phyloP scores from a whole-genome alignment of 2,113 vertebrate species.

The Myrmophylax atrothorax region DNA sequence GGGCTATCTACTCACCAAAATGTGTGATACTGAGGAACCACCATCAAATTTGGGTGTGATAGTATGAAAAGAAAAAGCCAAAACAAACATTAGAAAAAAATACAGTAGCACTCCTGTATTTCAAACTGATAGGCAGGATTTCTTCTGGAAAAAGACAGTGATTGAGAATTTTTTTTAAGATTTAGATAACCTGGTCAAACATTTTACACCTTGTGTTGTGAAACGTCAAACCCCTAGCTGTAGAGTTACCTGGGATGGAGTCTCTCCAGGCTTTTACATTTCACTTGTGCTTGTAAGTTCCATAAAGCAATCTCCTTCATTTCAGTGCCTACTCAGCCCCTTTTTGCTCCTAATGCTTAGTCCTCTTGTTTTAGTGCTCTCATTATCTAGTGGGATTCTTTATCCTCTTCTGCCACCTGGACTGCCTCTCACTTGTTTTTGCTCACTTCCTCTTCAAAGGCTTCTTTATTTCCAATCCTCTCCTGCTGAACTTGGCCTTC shows the following conservation, averaged over 20 bases:
- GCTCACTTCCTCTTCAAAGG: not conserved
- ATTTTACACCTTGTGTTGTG: not conserved
- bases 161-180: not conserved
- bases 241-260: not conserved
- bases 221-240: not conserved
- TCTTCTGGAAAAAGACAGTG: not conserved
- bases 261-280: not conserved
- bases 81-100: not conserved
- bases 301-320: not conserved
- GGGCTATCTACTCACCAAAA: not conserved
- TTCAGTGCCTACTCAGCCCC: not conserved
- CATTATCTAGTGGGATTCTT: constrained; percentile 19
- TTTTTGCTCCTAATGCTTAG: not conserved
- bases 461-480: not conserved
- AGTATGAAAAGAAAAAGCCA: not conserved
- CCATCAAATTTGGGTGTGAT: not conserved
- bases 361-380: not conserved
- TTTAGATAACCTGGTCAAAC: not conserved
- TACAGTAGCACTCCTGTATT: not conserved
- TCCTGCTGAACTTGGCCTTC: not conserved
- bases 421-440: not conserved
- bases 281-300: constrained; percentile 1
- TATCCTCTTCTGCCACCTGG: not conserved
- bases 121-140: not conserved
- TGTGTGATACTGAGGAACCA: not conserved